These are phyloP conservation scores for Tetragnatha montana DNA, from an alignment of 2,888 invertebrate species.

Conservation along the genomic window DNA sequence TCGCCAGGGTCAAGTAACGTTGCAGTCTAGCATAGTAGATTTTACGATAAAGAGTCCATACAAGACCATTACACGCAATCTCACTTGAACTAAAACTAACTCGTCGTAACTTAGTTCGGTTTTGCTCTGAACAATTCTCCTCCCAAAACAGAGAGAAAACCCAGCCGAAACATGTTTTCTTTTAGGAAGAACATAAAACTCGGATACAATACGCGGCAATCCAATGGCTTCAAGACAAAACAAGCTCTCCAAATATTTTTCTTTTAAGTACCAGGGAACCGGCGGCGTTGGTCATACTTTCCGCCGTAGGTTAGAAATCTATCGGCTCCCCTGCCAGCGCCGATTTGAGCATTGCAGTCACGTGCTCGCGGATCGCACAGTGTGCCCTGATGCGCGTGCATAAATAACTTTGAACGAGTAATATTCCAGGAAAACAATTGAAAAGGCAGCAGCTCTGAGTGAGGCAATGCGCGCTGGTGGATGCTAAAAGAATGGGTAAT, in stretches of 20 bases:
- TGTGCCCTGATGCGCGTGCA: conserved; percentile 24
- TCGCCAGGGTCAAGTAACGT: no score
- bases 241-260: neutral
- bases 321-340: conserved; percentile 24
- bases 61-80: no score
- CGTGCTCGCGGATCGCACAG: conserved; percentile 29
- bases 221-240: neutral
- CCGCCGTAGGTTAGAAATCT: neutral
- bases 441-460: neutral
- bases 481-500: conserved; percentile 2
- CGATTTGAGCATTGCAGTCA: conserved; percentile 33
- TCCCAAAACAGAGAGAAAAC: neutral
- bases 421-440: conserved; percentile 38
- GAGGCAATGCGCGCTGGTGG: neutral
- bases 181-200: neutral
- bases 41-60: no score
- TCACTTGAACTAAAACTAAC: no score
- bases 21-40: no score
- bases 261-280: neutral
- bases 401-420: conserved; percentile 41
- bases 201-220: conserved; percentile 4
- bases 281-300: conserved; percentile 17
- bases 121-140: no score
- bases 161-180: neutral
- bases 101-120: no score